Percentiles rank a stretch among this genome's conserved stretches.
These are phyloP conservation scores for Lapara coniferarum DNA, from an alignment of 2,888 invertebrate genomes.

Conservation along the genomic window DNA sequence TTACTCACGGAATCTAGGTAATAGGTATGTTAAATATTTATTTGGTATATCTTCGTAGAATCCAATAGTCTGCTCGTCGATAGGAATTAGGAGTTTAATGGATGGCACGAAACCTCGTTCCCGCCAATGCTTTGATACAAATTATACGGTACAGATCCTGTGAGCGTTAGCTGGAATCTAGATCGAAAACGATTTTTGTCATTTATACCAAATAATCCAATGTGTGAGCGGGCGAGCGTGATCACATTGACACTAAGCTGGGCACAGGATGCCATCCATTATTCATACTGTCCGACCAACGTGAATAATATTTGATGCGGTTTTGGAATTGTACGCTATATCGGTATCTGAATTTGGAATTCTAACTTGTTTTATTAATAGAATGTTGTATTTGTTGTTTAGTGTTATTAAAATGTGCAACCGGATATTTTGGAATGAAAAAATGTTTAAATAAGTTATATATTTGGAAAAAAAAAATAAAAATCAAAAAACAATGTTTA, in stretches of 20 bases:
- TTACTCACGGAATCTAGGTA: no score
- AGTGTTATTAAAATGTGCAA: no score
- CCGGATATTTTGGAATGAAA: no score
- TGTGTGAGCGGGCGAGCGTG: conserved; percentile 71
- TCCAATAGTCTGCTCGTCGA: not conserved
- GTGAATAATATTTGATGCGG: conserved; percentile 62
- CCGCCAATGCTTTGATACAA: conserved; percentile 24
- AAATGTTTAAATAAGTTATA: no score
- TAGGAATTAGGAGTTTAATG: conserved; percentile 3
- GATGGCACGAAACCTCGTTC: conserved; percentile 15
- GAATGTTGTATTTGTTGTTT: not conserved
- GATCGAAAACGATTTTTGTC: conserved; percentile 69
- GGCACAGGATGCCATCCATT: conserved; percentile 68
- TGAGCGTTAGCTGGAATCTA: conserved; percentile 34
- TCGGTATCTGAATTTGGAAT: conserved; percentile 16
- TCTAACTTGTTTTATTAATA: conserved; percentile 2
- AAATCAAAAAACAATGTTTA: no score
- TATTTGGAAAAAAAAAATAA: no score
- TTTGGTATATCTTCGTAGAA: not conserved
- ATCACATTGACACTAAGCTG: conserved; percentile 78
- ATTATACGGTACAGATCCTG: conserved; percentile 37
- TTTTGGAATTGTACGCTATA: conserved; percentile 43
- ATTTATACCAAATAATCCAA: conserved; percentile 78
- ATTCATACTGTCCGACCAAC: conserved; percentile 69
- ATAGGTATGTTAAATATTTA: no score